Conservation (phyloP, 2,797 vertebrate genomes). For the Falco columbarius region DNA sequence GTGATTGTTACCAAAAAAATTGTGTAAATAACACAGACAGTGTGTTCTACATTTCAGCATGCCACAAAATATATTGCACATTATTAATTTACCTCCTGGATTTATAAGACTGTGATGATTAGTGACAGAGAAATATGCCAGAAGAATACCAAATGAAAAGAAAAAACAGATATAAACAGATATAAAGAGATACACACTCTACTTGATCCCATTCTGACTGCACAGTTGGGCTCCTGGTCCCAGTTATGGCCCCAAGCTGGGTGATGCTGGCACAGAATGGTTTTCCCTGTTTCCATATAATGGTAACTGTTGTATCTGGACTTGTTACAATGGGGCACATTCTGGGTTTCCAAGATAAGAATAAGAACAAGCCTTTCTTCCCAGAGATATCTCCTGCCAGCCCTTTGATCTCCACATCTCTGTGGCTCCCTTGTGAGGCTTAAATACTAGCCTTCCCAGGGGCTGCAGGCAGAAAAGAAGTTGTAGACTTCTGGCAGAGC, state of each 20-base stretch:
- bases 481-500: neutral
- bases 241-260: fast-evolving
- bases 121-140: neutral
- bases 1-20: neutral
- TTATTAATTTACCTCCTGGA: neutral
- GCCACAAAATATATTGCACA: neutral
- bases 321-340: neutral
- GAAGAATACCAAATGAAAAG: neutral
- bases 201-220: neutral
- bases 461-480: neutral
- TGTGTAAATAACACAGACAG: neutral
- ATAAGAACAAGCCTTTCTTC: neutral
- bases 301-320: neutral
- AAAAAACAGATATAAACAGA: neutral
- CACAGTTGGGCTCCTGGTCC: neutral
- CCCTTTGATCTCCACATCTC: neutral
- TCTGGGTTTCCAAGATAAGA: neutral
- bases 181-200: neutral
- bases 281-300: neutral
- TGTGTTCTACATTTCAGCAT: neutral
- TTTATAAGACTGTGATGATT: neutral
- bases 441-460: neutral
- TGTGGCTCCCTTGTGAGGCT: neutral
- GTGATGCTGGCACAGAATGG: neutral
- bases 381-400: neutral